Conservation (phyloP, 2,113 vertebrate species). For the Nicator chloris region DNA sequence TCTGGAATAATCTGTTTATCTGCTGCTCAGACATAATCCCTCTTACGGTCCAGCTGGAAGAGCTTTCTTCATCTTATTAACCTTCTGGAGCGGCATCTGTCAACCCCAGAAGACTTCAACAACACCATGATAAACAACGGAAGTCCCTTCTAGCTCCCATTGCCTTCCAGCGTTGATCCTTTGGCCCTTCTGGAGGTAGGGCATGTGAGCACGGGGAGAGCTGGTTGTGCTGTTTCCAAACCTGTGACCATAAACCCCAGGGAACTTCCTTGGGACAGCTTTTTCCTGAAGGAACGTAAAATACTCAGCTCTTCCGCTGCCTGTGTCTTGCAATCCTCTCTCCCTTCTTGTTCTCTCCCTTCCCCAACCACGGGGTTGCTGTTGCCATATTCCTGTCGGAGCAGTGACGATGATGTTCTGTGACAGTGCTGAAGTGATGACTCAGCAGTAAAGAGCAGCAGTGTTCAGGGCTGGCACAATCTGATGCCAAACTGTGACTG, state of each 20-base stretch:
- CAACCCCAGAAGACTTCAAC: conserved; percentile 51
- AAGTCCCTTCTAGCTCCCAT: conserved; percentile 31
- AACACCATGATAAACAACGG: conserved; percentile 36
- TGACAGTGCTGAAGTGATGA: background rate
- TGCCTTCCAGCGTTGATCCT: background rate
- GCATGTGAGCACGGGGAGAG: background rate
- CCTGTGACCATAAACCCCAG: background rate
- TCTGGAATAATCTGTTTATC: conserved; percentile 92
- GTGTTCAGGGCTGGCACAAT: background rate
- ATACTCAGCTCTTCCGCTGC: background rate
- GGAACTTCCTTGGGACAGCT: background rate
- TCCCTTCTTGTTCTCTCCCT: background rate
- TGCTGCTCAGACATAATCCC: conserved; percentile 91
- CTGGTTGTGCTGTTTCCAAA: background rate
- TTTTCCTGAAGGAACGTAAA: background rate
- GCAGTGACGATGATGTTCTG: background rate
- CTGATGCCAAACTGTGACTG: background rate
- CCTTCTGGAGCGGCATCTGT: conserved; percentile 87
- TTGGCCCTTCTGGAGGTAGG: background rate
- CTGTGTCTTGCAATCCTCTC: background rate
- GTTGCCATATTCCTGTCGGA: background rate
- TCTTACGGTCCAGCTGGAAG: conserved; percentile 79
- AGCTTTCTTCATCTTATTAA: conserved; percentile 88
- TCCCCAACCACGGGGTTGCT: background rate
- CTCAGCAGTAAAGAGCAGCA: conserved; percentile 26